Evolutionary conservation across 2,888 invertebrate species (phyloP).

Genomic region (Eurytoma adleriae): DNA sequence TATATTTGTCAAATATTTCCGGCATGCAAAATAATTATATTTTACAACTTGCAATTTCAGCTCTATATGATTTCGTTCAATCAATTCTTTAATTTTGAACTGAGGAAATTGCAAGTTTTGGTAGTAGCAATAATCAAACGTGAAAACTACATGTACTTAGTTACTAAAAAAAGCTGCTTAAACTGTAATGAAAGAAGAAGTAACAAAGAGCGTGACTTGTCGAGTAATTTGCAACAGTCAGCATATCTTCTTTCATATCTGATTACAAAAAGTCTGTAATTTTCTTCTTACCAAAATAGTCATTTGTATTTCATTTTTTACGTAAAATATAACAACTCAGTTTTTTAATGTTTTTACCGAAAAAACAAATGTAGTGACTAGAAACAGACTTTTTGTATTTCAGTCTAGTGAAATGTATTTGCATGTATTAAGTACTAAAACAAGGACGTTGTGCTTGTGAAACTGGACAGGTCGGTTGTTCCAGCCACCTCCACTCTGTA

Average conservation of each 20-base stretch:
- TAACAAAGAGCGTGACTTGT: constrained; percentile 32
- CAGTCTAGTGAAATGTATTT: neutral
- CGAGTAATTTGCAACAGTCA: constrained; percentile 60
- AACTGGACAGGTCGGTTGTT: constrained; percentile 64
- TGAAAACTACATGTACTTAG: too few species aligned
- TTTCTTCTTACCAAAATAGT: neutral
- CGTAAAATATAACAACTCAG: too few species aligned
- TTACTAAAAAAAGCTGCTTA: neutral
- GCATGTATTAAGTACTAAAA: constrained; percentile 4
- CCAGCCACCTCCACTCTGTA: constrained; percentile 60
- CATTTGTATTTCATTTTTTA: too few species aligned
- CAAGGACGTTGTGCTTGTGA: constrained; percentile 20
- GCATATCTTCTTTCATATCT: constrained; percentile 1
- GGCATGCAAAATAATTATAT: constrained; percentile 22
- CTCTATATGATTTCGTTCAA: neutral
- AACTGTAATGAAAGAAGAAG: neutral
- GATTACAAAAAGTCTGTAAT: constrained; percentile 8
- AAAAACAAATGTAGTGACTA: too few species aligned
- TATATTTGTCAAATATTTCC: neutral
- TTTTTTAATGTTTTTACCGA: too few species aligned
- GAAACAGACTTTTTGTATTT: constrained; percentile 29
- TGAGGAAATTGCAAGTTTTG: neutral
- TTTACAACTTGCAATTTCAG: neutral
- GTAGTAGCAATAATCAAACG: too few species aligned
- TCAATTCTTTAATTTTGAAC: too few species aligned